Base-by-base conservation (phyloP, 2,113 vertebrate genomes). In the Fregetta grallaria region DNA sequence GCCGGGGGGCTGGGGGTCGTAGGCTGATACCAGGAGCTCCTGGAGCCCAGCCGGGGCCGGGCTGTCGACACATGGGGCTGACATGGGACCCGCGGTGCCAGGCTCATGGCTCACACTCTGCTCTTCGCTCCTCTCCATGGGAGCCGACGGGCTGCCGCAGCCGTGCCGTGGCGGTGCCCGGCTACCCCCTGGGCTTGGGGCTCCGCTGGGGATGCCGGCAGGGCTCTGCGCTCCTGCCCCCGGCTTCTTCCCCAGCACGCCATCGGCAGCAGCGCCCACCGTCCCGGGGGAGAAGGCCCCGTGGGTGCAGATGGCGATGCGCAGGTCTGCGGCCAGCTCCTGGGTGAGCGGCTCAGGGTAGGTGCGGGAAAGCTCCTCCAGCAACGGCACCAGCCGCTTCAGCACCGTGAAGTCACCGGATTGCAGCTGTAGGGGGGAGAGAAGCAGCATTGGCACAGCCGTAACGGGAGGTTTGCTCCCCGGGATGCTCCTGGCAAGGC, bases 291-390 rank as follows among this genome's bases (percentile, higher is more conserved):
- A 78, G 88, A 98, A 99, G 29, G 99, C 99, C 2, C 99, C 99
- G 0, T 98, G 99, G 29, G 99, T 99, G 66, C 98, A 98, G 72
- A 99, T 99, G 93, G 99, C 97, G 8, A 98, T 96, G 86, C 98
- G 97, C 89, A 99, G 98, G 97, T 99, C 99, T 0, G 87, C 86
- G 1, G 99, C 99, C 32, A 99, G 98, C 95, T 99, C 98, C 94
- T 99, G 99, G 92, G 99, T 98, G 62, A 98, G 86, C 0, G 96
- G 96, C 5, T 99, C 99, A 0, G 99, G 98, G 90, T 99, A 99
- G 55, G 88, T 88, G 87, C 58, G 88, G 53, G 98, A 98, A 19
- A 99, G 95, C 20, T 96, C 98, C 82, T 99, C 98, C 91, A 99
- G 97, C 22, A 98, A 58, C 0, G 98, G 98, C 55, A 99, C 97